Base-by-base conservation (phyloP, 1,140 invertebrate genomes). In the Hesperophylax magnus region DNA sequence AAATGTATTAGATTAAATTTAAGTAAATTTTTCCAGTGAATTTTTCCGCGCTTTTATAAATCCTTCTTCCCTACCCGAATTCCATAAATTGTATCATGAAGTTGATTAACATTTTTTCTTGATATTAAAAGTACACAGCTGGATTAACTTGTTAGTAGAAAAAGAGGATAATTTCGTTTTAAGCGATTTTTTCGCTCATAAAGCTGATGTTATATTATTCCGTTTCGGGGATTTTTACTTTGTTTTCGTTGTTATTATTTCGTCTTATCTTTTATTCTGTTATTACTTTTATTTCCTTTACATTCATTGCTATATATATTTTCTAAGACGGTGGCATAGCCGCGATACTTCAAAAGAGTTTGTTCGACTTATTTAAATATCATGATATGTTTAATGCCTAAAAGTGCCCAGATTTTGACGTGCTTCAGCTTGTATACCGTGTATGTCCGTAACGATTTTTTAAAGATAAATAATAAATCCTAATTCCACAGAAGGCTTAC, bases 101-200 rank as follows among this genome's bases (percentile, higher is more conserved):
- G 34, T 72, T 72, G 34, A 72, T 72, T 72, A 72, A 72, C 69
- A 72, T 72, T 72, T 72, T 47, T 47, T 47, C 69, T 52, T 52
- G 69, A 72, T 72, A 72, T 72, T 72, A 72, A 72, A 72, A 47
- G 34, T 52, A 67, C 39, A 52, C 69, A 52, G 69, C 34, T 72
- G 69, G 69, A 72, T 72, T 72, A 72, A 52, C 69, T 72, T 72
- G 69, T 72, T 72, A 52, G 39, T 72, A 72, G n/a, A 72, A 47
- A 72, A 52, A 20, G 69, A 53, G 17, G 69, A 72, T 72, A 72
- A 72, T 72, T 72, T 72, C n/a, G 17, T 20, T 72, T 53, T 53
- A 72, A 72, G 69, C 69, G 69, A 71, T 71, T 52, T 18, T 72
- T 72, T 14, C 69, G 39, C 69, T 72, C 39, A 52, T 72, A 72